A percentile compares a stretch with the other conserved stretches of the same genome.
Evolutionary conservation across 2,888 invertebrate genomes (phyloP).

Genomic region (Aleiodes leptofemur): DNA sequence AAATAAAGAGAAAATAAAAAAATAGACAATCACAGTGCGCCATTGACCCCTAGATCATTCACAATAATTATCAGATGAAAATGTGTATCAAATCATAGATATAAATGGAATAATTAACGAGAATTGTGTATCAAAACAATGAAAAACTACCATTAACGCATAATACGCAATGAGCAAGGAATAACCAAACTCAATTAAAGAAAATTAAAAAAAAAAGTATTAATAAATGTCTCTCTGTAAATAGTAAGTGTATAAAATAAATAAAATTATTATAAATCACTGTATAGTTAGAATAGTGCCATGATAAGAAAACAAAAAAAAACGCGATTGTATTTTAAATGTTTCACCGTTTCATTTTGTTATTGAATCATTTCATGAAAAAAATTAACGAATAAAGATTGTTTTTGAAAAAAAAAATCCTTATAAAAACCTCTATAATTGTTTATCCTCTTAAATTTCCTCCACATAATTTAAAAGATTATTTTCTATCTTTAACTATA

Average conservation of each 20-base stretch:
- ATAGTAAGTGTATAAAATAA: constrained; percentile 21
- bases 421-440: neutral
- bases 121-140: too few relatives aligned
- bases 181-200: constrained; percentile 13
- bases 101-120: constrained; percentile 8
- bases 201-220: too few relatives aligned
- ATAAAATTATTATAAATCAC: neutral
- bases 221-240: constrained; percentile 3
- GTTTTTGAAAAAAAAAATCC: neutral
- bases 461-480: too few relatives aligned
- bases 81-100: neutral
- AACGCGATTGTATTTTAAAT: constrained; percentile 10
- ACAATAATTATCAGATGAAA: neutral
- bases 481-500: too few relatives aligned
- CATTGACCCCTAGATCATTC: neutral
- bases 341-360: constrained; percentile 15
- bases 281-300: neutral
- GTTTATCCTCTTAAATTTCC: neutral
- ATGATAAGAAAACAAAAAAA: neutral
- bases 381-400: neutral
- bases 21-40: too few relatives aligned
- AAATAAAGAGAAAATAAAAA: neutral
- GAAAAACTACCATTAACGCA: constrained; percentile 4
- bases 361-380: too few relatives aligned
- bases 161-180: constrained; percentile 19